Conservation (phyloP, 2,888 invertebrate genomes). For the Ypsolopha scabrella region DNA sequence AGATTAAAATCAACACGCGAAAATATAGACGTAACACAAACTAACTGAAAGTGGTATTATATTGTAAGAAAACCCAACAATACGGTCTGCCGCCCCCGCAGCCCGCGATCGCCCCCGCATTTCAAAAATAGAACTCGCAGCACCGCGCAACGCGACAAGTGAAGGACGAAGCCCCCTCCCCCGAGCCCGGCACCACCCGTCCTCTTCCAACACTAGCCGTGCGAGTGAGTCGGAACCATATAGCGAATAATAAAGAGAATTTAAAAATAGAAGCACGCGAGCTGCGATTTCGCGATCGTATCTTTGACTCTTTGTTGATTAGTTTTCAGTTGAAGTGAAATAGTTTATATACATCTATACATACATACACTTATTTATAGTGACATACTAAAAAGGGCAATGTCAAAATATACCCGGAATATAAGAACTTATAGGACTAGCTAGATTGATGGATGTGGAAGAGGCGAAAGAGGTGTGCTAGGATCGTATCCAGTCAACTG, state of each 20-base stretch:
- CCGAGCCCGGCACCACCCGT: constrained; percentile 14
- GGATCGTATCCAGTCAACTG: too few species aligned
- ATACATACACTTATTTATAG: too few species aligned
- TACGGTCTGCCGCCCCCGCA: constrained; percentile 18
- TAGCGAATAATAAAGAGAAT: constrained; percentile 32
- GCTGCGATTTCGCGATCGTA: constrained; percentile 11
- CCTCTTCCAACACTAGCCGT: constrained; percentile 21
- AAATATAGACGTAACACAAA: too few species aligned
- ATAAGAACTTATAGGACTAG: too few species aligned
- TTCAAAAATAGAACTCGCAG: constrained; percentile 34
- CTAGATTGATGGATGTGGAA: too few species aligned
- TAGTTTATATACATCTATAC: too few species aligned
- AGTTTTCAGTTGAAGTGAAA: too few species aligned
- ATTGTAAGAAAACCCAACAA: constrained; percentile 22
- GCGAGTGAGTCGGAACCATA: constrained; percentile 24
- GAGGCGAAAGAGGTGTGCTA: too few species aligned
- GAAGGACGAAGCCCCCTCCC: constrained; percentile 45
- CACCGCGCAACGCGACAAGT: constrained; percentile 42
- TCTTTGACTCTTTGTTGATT: background rate
- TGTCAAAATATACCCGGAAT: too few species aligned
- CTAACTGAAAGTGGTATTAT: too few species aligned
- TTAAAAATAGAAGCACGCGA: constrained; percentile 58
- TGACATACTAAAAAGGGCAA: too few species aligned
- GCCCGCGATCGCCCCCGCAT: constrained; percentile 15
- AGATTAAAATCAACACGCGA: too few species aligned